Evolutionary conservation across 2,888 invertebrate genomes (phyloP), one percentile per base, ranked within the genome.

Genomic region (Monoplex corrugatus): DNA sequence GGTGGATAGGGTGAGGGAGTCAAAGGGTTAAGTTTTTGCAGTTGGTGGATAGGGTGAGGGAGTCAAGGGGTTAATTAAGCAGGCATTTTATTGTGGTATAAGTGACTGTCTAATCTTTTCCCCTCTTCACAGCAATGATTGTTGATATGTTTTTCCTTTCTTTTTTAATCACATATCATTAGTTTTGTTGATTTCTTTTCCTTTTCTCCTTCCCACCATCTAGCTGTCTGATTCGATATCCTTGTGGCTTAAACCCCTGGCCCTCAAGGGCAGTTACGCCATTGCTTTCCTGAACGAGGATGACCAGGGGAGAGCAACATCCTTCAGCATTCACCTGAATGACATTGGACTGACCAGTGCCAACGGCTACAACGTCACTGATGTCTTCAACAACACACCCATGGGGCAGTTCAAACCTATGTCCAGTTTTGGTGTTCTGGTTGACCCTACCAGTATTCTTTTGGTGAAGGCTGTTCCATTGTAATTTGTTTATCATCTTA

Each of bases 241-340:
- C 23, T 88, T 90, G n/a, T 91, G 91, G 91, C 35, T 89, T n/a
- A 91, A 90, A 45, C 88, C 82, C 40, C 84, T 91, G 16, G n/a
- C 68, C 2, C 63, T 35, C n/a, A 43, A 57, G 8, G 87, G 87
- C 23, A 86, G 72, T 23, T 86, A 68, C 23, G 91, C 91, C 57
- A 50, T 91, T 78, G 91, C 89, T 38, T 63, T 91, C 43, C 35
- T 91, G 57, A 89, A 91, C 80, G 82, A 87, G 28, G 86, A 90
- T 83, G 75, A 88, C 57, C 87, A 89, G 43, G 90, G 90, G 16
- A 86, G 63, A 68, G 87, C 89, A 19, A n/a, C 50, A 32, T 23
- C 19, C 13, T 83, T 68, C 35, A 68, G 78, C 5, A n/a, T 89
- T 10, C 75, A 89, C 28, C 89, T 89, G 16, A 45, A 68, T 28